Percentiles rank a stretch among this genome's conserved stretches.
Conservation (phyloP, 2,888 invertebrate genomes). For the Conchocele bisecta region DNA sequence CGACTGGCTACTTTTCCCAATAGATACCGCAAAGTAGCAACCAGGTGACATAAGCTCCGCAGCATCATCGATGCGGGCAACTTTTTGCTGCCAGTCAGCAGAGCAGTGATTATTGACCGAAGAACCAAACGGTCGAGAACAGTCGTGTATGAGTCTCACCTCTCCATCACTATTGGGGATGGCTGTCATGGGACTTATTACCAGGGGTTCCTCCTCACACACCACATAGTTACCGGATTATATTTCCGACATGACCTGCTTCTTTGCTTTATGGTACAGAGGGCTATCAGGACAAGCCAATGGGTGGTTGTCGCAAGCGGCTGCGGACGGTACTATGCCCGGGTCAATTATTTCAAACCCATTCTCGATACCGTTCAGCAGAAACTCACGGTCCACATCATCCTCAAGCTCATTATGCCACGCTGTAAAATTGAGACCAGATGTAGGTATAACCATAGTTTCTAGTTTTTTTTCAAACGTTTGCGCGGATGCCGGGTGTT, state of each 20-base stretch:
- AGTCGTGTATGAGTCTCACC: slow-evolving; percentile 25
- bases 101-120: slow-evolving; percentile 21
- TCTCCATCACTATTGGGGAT: slow-evolving; percentile 20
- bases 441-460: too few relatives aligned
- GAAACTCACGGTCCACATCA: background rate
- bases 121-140: slow-evolving; percentile 4
- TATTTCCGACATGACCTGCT: background rate
- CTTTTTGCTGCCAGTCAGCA: slow-evolving; percentile 8
- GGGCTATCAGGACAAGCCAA: too few relatives aligned
- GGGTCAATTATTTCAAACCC: slow-evolving; percentile 30
- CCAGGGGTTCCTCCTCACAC: background rate
- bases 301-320: too few relatives aligned
- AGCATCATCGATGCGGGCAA: slow-evolving; percentile 19
- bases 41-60: slow-evolving; percentile 3
- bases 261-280: too few relatives aligned
- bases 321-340: too few relatives aligned
- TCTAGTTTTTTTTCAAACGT: background rate
- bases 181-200: slow-evolving; percentile 11
- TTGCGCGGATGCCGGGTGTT: slow-evolving; percentile 7
- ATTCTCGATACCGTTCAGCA: slow-evolving; percentile 17
- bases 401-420: too few relatives aligned
- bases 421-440: too few relatives aligned
- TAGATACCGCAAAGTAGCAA: slow-evolving; percentile 8
- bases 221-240: slow-evolving; percentile 10
- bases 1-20: background rate